These are phyloP conservation scores for Dioctria linearis DNA, from an alignment of 2,888 invertebrate genomes.

Conservation along the genomic window DNA sequence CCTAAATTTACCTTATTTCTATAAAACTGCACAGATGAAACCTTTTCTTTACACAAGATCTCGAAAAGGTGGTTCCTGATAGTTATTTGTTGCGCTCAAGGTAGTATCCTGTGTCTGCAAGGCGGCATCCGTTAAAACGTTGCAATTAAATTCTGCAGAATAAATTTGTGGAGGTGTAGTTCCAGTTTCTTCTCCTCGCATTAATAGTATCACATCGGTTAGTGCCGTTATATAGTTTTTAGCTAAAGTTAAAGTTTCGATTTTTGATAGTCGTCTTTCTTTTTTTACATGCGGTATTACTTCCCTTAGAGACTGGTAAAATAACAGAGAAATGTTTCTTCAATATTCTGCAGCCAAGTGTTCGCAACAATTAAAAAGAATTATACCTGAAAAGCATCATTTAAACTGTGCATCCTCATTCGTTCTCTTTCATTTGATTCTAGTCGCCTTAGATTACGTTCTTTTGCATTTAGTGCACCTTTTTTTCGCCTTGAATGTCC, in stretches of 20 bases:
- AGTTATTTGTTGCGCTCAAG: constrained; percentile 65
- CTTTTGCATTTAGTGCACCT: constrained; percentile 85
- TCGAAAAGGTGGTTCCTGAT: constrained; percentile 68
- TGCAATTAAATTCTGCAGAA: constrained; percentile 66
- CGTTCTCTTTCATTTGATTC: constrained; percentile 94
- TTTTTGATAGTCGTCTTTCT: constrained; percentile 88
- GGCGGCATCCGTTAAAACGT: constrained; percentile 64
- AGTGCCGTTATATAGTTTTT: constrained; percentile 93
- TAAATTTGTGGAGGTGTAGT: constrained; percentile 51
- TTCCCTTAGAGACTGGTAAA: constrained; percentile 80
- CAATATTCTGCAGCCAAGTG: not conserved
- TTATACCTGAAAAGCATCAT: constrained; percentile 89
- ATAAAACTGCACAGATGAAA: not conserved
- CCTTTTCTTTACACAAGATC: constrained; percentile 66
- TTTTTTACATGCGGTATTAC: constrained; percentile 91
- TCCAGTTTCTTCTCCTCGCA: constrained; percentile 77
- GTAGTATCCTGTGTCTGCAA: constrained; percentile 60
- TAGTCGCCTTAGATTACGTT: constrained; percentile 86
- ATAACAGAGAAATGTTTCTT: not conserved
- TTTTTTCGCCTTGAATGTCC: constrained; percentile 76
- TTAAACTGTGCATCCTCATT: constrained; percentile 93
- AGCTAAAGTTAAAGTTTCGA: constrained; percentile 89
- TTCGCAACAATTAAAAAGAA: constrained; percentile 7
- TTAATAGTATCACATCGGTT: constrained; percentile 87
- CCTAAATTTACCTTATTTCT: not conserved